A percentile compares a stretch with the other conserved stretches of the same genome.
These are phyloP conservation scores for Drosophila repletoides DNA, from an alignment of 1,140 invertebrate genomes.

Conservation along the genomic window DNA sequence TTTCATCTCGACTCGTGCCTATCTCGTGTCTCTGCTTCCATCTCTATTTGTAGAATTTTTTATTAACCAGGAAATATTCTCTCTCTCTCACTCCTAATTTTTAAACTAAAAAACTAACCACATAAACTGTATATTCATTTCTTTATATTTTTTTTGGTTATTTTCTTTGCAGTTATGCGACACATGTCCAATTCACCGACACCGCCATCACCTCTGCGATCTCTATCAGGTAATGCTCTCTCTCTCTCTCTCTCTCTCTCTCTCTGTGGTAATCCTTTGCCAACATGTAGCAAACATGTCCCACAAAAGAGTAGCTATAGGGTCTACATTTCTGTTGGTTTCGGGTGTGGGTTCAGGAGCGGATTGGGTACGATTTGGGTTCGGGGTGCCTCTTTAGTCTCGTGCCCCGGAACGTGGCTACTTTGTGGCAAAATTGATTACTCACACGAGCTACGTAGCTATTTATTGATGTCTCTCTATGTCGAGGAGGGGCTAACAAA, in stretches of 20 bases:
- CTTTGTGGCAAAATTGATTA: slow-evolving; percentile 78
- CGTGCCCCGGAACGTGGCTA: slow-evolving; percentile 70
- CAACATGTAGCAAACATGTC: slow-evolving; percentile 62
- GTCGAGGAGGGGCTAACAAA: slow-evolving; percentile 1
- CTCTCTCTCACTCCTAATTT: no score
- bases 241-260: no score
- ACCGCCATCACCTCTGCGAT: slow-evolving; percentile 76
- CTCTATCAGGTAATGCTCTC: slow-evolving; percentile 75
- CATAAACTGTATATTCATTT: slow-evolving; percentile 4
- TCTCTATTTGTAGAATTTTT: no score
- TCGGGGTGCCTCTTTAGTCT: not conserved
- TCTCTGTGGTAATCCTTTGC: slow-evolving; percentile 77
- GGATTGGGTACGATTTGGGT: not conserved
- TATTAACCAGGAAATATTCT: no score
- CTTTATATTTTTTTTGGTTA: not conserved
- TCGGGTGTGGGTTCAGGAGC: not conserved
- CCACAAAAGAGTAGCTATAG: slow-evolving; percentile 1
- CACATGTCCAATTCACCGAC: slow-evolving; percentile 80
- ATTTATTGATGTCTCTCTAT: slow-evolving; percentile 48
- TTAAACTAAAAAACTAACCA: slow-evolving; percentile 6
- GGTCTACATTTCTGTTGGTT: no score
- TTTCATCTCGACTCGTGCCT: no score
- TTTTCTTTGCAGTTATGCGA: slow-evolving; percentile 72
- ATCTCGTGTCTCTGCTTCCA: no score
- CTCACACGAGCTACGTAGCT: slow-evolving; percentile 60